Evolutionary conservation across 1,140 invertebrate genomes (phyloP).

Genomic region (Paramacrobiotus metropolitanus): DNA sequence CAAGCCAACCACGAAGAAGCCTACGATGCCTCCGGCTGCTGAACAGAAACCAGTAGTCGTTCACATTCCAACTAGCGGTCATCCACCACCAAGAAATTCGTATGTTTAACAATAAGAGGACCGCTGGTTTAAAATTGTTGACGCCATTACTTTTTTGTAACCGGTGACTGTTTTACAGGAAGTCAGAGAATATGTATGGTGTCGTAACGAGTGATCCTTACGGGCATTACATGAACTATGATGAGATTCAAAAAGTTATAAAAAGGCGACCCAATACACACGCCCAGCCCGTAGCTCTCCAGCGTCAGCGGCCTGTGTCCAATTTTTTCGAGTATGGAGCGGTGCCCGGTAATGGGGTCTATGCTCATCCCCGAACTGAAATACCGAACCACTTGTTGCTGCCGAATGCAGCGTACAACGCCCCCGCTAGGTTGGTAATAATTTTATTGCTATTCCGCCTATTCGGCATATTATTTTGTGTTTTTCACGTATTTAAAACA

Average conservation of each 20-base stretch:
- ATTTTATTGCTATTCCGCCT: too few relatives aligned
- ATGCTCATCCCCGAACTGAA: neutral
- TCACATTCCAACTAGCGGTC: neutral
- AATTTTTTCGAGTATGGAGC: slow-evolving; percentile 51
- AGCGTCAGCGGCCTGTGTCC: slow-evolving; percentile 38
- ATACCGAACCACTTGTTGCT: neutral
- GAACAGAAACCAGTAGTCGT: neutral
- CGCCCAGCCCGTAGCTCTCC: slow-evolving; percentile 33
- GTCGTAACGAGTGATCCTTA: slow-evolving; percentile 23
- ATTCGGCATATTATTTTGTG: too few relatives aligned
- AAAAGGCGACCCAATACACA: slow-evolving; percentile 28
- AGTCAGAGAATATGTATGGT: too few relatives aligned
- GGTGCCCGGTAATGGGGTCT: neutral
- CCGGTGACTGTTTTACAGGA: too few relatives aligned
- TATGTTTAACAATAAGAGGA: too few relatives aligned
- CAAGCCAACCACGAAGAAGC: too few relatives aligned
- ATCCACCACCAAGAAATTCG: too few relatives aligned
- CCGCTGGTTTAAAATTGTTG: too few relatives aligned
- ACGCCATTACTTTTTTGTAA: too few relatives aligned
- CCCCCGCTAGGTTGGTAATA: neutral
- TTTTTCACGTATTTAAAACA: too few relatives aligned
- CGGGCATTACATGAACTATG: slow-evolving; percentile 56
- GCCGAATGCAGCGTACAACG: neutral
- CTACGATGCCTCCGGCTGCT: neutral
- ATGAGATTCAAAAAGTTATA: slow-evolving; percentile 53